A percentile compares a stretch with the other conserved stretches of the same genome.
Conservation (phyloP, 2,113 vertebrate genomes). For the Tylochromis polylepis region DNA sequence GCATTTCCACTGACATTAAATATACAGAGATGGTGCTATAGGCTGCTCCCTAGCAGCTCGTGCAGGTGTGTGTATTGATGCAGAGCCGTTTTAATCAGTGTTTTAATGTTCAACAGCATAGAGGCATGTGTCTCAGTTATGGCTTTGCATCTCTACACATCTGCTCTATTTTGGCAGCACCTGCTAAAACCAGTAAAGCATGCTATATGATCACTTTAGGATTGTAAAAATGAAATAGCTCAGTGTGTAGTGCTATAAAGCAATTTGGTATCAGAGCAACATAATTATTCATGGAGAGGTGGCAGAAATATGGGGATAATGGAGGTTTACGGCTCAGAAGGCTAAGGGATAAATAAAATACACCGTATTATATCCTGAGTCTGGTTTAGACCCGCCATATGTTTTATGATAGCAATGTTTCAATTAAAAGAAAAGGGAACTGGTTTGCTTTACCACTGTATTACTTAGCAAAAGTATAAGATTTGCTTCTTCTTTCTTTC, state of each 20-base stretch:
- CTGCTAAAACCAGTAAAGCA: background rate
- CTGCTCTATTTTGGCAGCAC: background rate
- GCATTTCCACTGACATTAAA: background rate
- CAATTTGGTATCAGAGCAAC: background rate
- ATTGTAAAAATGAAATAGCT: background rate
- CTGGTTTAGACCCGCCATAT: background rate
- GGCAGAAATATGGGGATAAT: background rate
- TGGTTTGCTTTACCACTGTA: background rate
- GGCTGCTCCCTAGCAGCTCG: background rate
- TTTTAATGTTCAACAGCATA: background rate
- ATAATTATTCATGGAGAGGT: background rate
- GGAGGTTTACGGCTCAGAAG: background rate
- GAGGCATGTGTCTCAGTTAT: background rate
- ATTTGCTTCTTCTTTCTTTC: accelerated
- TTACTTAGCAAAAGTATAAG: background rate
- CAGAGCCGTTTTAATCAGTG: background rate
- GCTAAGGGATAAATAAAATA: background rate
- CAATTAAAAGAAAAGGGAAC: background rate
- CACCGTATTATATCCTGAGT: background rate
- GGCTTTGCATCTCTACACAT: background rate
- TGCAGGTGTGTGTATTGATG: background rate
- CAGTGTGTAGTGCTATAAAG: background rate
- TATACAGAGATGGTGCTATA: background rate
- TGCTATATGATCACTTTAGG: background rate
- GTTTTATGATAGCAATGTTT: background rate